Conservation (phyloP, 1,140 invertebrate species). For the Calosoma granatense region DNA sequence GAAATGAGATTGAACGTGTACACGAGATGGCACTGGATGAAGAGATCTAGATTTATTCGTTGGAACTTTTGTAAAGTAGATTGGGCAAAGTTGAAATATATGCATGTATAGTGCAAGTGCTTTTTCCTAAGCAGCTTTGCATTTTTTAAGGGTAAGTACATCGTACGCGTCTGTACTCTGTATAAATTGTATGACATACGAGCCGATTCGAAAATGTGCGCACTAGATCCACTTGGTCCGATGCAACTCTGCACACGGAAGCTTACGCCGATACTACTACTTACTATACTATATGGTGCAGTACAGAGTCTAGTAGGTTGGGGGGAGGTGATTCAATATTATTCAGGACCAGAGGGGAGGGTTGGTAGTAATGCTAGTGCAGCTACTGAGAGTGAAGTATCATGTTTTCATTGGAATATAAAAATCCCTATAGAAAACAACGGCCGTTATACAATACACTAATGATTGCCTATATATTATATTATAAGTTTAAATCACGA, state of each 20-base stretch:
- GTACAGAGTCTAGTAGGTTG: no score
- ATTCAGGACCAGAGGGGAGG: background rate
- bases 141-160: background rate
- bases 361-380: background rate
- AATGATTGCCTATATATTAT: constrained; percentile 5
- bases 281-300: no score
- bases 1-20: no score
- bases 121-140: background rate
- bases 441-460: background rate
- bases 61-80: background rate
- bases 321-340: no score
- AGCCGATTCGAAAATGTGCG: background rate
- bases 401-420: background rate
- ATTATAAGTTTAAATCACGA: constrained; percentile 5
- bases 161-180: background rate
- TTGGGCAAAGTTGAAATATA: background rate
- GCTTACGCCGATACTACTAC: no score
- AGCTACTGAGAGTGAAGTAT: background rate
- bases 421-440: background rate
- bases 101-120: background rate
- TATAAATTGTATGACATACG: background rate
- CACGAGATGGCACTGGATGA: no score
- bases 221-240: background rate
- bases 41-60: background rate
- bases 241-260: no score